A percentile compares a stretch with the other conserved stretches of the same genome.
These are phyloP conservation scores for Micoletzkya japonica DNA, from an alignment of 2,888 invertebrate species.

Conservation along the genomic window DNA sequence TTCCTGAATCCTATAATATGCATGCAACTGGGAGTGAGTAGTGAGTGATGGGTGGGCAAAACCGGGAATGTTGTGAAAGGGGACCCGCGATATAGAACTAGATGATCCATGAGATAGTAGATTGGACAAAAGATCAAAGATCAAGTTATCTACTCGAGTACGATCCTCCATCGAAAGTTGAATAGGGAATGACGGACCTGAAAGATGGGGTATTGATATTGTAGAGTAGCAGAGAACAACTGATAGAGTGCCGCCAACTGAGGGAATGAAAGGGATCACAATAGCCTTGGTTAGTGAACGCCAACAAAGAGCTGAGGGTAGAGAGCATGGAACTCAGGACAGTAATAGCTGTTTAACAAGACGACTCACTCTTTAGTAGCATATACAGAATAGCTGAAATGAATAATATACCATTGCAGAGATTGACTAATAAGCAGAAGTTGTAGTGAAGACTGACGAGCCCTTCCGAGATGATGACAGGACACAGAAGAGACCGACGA, in stretches of 20 bases:
- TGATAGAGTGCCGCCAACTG: too few relatives aligned
- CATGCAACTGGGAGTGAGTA: too few relatives aligned
- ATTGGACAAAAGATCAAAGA: too few relatives aligned
- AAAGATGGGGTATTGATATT: background rate
- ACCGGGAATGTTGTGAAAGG: too few relatives aligned
- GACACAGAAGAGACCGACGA: background rate
- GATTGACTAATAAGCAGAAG: conserved; percentile 9
- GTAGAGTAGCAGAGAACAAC: too few relatives aligned
- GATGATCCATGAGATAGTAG: too few relatives aligned
- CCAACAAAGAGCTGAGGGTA: background rate
- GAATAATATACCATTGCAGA: background rate
- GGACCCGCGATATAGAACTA: too few relatives aligned
- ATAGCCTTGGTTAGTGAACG: background rate
- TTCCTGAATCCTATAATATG: too few relatives aligned
- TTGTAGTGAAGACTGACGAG: conserved; percentile 20
- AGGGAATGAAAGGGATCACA: too few relatives aligned
- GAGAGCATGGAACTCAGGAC: background rate
- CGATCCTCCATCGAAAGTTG: too few relatives aligned
- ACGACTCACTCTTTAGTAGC: conserved; percentile 23
- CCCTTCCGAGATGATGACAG: conserved; percentile 5
- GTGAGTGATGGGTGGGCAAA: too few relatives aligned
- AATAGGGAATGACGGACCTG: conserved; percentile 12
- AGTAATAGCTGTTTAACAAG: background rate
- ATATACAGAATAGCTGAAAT: conserved; percentile 20
- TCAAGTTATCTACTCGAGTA: too few relatives aligned